phyloP scores from a whole-genome alignment of 1,140 invertebrate genomes.

The Phocides pigmalion region DNA sequence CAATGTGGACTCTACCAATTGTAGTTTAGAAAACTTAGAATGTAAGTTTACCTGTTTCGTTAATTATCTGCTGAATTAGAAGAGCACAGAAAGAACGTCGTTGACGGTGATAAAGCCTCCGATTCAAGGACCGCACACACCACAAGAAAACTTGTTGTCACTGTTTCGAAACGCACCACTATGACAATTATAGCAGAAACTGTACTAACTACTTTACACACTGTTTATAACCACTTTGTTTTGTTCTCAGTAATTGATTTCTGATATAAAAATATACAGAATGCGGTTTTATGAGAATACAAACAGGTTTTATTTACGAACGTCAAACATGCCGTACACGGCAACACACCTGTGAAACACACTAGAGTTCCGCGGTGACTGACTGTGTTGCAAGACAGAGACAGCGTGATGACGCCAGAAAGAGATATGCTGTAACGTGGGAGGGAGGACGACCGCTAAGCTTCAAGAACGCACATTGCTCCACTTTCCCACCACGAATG shows the following conservation, averaged over 20 bases:
- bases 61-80: conserved; percentile 56
- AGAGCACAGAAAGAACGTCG: conserved; percentile 54
- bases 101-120: conserved; percentile 69
- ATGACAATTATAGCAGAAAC: conserved; percentile 22
- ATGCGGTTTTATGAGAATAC: conserved; percentile 35
- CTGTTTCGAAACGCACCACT: conserved; percentile 63
- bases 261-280: conserved; percentile 26
- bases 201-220: conserved; percentile 5
- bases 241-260: conserved; percentile 29
- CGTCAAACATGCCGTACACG: conserved; percentile 42
- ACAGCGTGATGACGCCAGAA: conserved; percentile 56
- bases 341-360: conserved; percentile 62
- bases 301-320: conserved; percentile 75
- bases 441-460: conserved; percentile 75
- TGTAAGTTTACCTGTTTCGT: conserved; percentile 60
- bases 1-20: neutral
- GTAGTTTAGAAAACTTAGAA: conserved; percentile 19
- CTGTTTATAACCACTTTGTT: conserved; percentile 17
- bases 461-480: conserved; percentile 68
- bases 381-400: conserved; percentile 64
- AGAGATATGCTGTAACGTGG: conserved; percentile 65
- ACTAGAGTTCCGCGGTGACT: conserved; percentile 69
- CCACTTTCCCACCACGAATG: conserved; percentile 44
- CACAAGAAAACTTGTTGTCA: conserved; percentile 78
- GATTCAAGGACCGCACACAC: conserved; percentile 69